Evolutionary conservation across 1,140 invertebrate genomes (phyloP).

Genomic region (Leptopilina clavipes): DNA sequence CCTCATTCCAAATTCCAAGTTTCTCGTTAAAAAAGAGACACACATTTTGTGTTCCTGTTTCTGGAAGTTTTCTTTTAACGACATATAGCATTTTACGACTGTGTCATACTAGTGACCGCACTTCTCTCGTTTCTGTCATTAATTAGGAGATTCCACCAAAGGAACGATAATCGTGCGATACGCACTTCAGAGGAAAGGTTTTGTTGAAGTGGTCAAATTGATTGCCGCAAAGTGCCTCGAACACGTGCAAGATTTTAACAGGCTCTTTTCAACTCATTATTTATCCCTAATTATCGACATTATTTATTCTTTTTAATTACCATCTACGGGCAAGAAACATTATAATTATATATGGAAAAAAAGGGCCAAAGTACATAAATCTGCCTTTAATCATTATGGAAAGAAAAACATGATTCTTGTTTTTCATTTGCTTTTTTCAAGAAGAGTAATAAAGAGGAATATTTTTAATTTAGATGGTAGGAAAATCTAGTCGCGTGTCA

Average conservation of each 20-base stretch:
- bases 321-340: not conserved
- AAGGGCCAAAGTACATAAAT: not conserved
- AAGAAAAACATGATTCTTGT: no score
- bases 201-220: constrained; percentile 29
- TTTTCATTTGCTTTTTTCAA: no score
- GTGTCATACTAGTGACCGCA: constrained; percentile 4
- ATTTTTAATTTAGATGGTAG: no score
- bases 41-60: not conserved
- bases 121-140: constrained; percentile 22
- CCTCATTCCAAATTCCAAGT: not conserved
- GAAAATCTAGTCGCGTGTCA: constrained; percentile 55
- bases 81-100: not conserved
- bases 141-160: constrained; percentile 26
- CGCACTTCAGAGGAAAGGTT: constrained; percentile 33
- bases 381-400: no score
- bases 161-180: constrained; percentile 34
- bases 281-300: constrained; percentile 7
- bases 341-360: not conserved
- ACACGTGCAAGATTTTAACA: constrained; percentile 32
- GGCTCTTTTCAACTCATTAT: constrained; percentile 19
- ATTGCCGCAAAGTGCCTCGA: constrained; percentile 28
- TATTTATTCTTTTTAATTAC: constrained; percentile 28
- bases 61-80: constrained; percentile 24
- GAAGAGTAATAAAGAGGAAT: no score
- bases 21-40: not conserved